Evolutionary conservation across 2,797 vertebrate genomes (phyloP).

Genomic region (Choloepus didactylus): DNA sequence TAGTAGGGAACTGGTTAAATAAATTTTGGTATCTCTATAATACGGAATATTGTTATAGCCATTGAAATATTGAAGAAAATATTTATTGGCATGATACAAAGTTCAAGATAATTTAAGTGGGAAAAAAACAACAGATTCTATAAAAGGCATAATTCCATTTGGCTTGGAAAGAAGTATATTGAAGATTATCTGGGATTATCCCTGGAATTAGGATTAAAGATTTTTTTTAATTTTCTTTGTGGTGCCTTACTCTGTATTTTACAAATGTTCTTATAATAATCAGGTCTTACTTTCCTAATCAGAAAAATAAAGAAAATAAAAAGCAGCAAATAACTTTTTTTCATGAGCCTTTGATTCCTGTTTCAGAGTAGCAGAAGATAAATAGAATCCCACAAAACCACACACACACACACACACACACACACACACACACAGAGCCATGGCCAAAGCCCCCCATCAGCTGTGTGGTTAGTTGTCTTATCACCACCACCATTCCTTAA

Average conservation of each 20-base stretch:
- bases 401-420: too few relatives aligned
- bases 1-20: not conserved
- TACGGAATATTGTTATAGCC: not conserved
- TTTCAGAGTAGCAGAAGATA: constrained; percentile 39
- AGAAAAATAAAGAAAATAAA: not conserved
- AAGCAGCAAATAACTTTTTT: not conserved
- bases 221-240: constrained; percentile 32
- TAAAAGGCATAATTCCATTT: not conserved
- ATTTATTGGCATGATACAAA: not conserved
- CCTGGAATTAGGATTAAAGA: not conserved
- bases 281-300: not conserved
- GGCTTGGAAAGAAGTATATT: not conserved
- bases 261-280: constrained; percentile 35
- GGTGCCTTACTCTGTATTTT: not conserved
- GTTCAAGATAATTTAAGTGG: constrained; percentile 12
- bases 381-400: not conserved
- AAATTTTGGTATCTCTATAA: not conserved
- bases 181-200: not conserved
- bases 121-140: not conserved
- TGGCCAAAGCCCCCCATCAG: not conserved
- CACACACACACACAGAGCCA: not conserved
- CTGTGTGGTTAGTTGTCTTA: too few relatives aligned
- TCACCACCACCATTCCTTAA: not conserved
- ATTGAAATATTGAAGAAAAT: constrained; percentile 2
- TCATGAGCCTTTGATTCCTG: not conserved